Percentiles rank a stretch among this genome's conserved stretches.
Conservation (phyloP, 1,140 invertebrate genomes). For the Chionoecetes opilio region DNA sequence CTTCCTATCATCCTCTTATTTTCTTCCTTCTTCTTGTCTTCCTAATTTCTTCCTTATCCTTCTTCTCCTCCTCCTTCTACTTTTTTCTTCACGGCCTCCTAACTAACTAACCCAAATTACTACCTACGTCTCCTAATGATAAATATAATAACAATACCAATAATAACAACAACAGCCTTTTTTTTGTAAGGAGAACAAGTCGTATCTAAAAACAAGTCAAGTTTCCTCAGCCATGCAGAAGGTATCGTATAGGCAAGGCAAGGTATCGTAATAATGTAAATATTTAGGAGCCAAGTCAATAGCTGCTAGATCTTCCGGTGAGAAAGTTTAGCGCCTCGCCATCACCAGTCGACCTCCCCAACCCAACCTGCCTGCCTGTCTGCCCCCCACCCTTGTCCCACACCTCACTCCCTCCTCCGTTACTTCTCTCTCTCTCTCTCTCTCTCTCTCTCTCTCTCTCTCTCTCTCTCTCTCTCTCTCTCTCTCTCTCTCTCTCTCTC, state of each 20-base stretch:
- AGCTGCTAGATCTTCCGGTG: neutral
- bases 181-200: no score
- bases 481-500: constrained; percentile 9
- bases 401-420: neutral
- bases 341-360: neutral
- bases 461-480: constrained; percentile 11
- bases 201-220: neutral
- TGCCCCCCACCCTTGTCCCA: neutral
- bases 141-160: no score
- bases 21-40: no score
- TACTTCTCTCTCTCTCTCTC: no score
- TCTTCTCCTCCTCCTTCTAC: no score
- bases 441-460: neutral
- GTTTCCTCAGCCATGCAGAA: neutral
- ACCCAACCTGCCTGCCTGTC: neutral
- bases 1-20: no score
- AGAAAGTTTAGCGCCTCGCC: neutral
- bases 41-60: no score
- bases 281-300: neutral
- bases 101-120: no score
- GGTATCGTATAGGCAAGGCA: no score
- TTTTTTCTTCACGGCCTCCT: neutral
- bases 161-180: no score
- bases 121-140: neutral
- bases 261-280: neutral